Evolutionary conservation across 2,888 invertebrate genomes (phyloP), one percentile per base, ranked within the genome.

Genomic region (Eutolmus rufibarbis): DNA sequence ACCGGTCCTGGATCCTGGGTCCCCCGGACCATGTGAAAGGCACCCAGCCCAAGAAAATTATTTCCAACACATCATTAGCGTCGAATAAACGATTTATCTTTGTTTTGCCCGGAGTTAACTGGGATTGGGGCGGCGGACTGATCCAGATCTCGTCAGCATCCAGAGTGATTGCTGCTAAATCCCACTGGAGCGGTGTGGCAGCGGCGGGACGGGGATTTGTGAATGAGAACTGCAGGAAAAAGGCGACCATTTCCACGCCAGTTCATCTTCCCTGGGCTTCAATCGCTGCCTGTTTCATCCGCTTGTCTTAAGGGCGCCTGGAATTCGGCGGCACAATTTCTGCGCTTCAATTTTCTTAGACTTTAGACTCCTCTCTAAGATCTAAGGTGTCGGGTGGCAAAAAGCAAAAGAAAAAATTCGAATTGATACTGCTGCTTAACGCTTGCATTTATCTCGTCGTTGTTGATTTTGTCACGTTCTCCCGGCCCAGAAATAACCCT

Each of bases 41-140:
- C 79, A 66, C 1, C 51, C 51, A 51, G 86, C 86, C 74, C 86
- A 86, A 82, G 82, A 78, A 86, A 86, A 86, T 86, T 86, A 88
- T 86, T 81, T 76, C 81, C 82, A 86, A 81, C 88, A 88, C 88
- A 81, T 88, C 88, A 88, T 88, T 88, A 88, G 86, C 81, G 86
- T 88, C 31, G 86, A 84, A 84, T 87, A 76, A 86, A 78, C 76
- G 46, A 82, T 86, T 86, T 78, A 86, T 87, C 56, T 37, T 86
- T 77, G 43, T 81, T 84, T 84, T 74, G 23, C 23, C 34, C 66
- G 46, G 43, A 78, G 56, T 78, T 77, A 76, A 46, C 40, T 56
- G 76, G 56, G 56, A 51, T 74, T 76, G n/a, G 76, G 37, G 28
- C 57, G 31, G 43, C 9, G 66, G 66, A 23, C 66, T 66, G 66